A percentile compares a stretch with the other conserved stretches of the same genome.
These are phyloP conservation scores for Magallana angulata DNA, from an alignment of 1,140 invertebrate species.

Conservation along the genomic window DNA sequence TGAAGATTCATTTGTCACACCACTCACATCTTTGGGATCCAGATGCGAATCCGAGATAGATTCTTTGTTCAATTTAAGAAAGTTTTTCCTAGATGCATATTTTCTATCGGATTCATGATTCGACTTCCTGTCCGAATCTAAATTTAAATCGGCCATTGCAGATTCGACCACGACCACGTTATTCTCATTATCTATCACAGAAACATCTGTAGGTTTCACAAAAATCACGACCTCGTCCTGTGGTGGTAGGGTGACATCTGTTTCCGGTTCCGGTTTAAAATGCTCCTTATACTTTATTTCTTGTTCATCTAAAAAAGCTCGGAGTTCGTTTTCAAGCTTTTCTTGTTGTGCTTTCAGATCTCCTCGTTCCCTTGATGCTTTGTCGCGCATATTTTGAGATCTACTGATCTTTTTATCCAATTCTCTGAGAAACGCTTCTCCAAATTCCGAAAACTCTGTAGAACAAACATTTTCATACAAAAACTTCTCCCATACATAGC, in stretches of 20 bases:
- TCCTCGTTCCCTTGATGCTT: conserved; percentile 48
- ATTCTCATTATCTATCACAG: background rate
- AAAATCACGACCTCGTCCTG: background rate
- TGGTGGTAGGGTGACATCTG: background rate
- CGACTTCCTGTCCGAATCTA: background rate
- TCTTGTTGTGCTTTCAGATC: conserved; percentile 58
- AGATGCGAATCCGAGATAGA: background rate
- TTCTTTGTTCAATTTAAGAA: background rate
- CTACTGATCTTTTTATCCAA: conserved; percentile 60
- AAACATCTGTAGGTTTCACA: background rate
- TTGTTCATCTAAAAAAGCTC: conserved; percentile 61
- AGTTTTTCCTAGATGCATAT: background rate
- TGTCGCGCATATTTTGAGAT: conserved; percentile 59
- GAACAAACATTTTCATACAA: background rate
- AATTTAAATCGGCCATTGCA: conserved; percentile 1
- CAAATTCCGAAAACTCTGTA: conserved; percentile 60
- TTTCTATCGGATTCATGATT: background rate
- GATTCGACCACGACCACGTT: background rate
- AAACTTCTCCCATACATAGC: background rate
- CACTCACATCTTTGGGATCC: background rate
- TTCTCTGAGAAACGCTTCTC: conserved; percentile 60
- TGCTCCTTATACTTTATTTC: conserved; percentile 56
- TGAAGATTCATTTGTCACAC: conserved; percentile 3
- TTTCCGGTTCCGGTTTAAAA: conserved; percentile 23
- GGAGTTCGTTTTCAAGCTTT: conserved; percentile 57